These are phyloP conservation scores for Oceanodroma leucorhoa DNA, from an alignment of 2,797 vertebrate species.

Conservation along the genomic window DNA sequence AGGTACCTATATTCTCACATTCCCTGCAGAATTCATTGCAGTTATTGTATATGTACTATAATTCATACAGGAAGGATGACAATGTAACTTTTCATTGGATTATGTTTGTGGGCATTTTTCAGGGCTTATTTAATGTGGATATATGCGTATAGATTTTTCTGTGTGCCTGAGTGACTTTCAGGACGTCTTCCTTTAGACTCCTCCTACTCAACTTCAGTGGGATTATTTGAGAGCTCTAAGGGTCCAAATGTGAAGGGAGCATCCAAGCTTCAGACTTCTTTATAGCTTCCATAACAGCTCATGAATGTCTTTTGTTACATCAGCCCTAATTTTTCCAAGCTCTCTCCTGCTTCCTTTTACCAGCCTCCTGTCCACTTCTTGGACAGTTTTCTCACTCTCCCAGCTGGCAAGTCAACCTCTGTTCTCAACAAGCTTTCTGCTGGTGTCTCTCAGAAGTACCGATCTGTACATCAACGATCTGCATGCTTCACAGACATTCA, in stretches of 20 bases:
- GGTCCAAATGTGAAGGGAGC: background rate
- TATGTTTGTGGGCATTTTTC: constrained; percentile 19
- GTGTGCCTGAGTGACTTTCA: background rate
- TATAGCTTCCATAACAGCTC: background rate
- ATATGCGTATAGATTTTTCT: background rate
- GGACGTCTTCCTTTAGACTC: background rate
- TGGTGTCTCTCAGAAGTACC: background rate
- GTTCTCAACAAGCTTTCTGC: background rate
- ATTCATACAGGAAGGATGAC: constrained; percentile 4
- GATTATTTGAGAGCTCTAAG: background rate
- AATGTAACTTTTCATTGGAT: background rate
- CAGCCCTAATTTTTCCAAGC: background rate
- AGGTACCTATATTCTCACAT: constrained; percentile 33
- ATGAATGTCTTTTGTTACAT: background rate
- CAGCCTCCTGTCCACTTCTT: background rate
- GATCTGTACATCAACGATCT: background rate
- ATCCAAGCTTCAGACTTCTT: background rate
- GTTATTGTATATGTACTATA: background rate
- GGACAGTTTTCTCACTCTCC: background rate
- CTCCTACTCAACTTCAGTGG: background rate
- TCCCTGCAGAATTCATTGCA: background rate
- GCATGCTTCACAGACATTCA: background rate
- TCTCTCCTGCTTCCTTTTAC: background rate
- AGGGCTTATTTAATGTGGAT: background rate
- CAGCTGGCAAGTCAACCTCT: background rate